These are phyloP conservation scores for Asarcornis scutulata DNA, from an alignment of 2,113 vertebrate species.

Conservation along the genomic window DNA sequence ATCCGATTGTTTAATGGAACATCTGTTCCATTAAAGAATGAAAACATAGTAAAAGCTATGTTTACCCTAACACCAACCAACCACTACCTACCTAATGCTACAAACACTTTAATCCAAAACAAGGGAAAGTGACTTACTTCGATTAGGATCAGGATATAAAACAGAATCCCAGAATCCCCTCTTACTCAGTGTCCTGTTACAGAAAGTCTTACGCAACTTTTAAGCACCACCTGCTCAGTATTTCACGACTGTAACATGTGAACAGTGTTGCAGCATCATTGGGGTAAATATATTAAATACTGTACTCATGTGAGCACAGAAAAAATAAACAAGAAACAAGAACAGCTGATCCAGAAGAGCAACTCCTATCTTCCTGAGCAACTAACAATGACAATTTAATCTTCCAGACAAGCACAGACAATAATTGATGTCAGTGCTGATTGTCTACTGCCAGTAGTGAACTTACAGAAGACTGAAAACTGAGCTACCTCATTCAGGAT, in stretches of 20 bases:
- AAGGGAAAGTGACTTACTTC: background rate
- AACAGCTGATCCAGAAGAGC: background rate
- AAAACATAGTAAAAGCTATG: background rate
- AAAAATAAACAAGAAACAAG: background rate
- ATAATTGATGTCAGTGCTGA: background rate
- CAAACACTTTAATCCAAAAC: background rate
- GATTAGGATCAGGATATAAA: background rate
- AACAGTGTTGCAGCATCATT: background rate
- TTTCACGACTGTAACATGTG: background rate
- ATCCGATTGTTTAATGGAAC: background rate
- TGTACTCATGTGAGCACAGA: background rate
- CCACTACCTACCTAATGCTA: background rate
- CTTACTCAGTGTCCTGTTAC: background rate
- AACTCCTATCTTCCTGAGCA: background rate
- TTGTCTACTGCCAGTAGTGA: background rate
- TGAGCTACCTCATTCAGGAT: background rate
- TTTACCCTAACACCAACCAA: background rate
- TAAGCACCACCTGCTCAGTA: background rate
- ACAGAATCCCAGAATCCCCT: background rate
- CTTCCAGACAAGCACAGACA: background rate
- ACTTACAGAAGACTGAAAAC: background rate
- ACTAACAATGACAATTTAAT: background rate
- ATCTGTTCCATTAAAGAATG: background rate
- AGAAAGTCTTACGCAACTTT: background rate
- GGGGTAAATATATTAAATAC: background rate